Base-by-base conservation (phyloP, 2,113 vertebrate species). In the Ptilorrhoa leucosticta region DNA sequence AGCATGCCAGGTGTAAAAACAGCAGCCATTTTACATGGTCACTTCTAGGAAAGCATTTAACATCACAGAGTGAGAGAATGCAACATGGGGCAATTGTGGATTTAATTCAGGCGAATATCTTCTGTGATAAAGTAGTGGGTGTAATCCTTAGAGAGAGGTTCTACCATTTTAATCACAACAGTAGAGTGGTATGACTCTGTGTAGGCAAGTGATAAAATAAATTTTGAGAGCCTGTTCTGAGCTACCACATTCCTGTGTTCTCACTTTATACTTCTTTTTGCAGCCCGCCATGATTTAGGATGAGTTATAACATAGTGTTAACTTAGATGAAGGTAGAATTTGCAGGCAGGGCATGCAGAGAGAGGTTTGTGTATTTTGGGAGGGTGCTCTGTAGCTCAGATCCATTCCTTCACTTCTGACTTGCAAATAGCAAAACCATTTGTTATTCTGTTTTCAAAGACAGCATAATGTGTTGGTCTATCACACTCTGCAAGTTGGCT, bases 391-490 rank as follows among this genome's bases (percentile, higher is more conserved):
- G 44, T n/a, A 78, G 42, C 33, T 92, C 40, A 64, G 26, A 88
- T 66, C 64, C 44, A 20, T 72, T 50, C 8, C n/a, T 87, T 83
- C 85, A 73, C 54, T 91, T 94, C 70, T 81, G 83, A 86, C 44
- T 69, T 60, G 47, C 54, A 82, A 92, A 75, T 35, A 89, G 82
- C 24, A 72, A 83, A 95, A 68, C 23, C 33, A 53, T 87, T 96
- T 87, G 73, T 92, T 95, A 82, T 82, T 91, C 83, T 37, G 66
- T 93, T 97, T 97, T 88, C 81, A 92, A 94, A 96, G 94, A 80
- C 82, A 83, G 47, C 47, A 92, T 81, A 91, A 71, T 28, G 19
- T 89, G 77, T 53, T 8, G 5, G 65, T 48, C 61, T 84, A 79
- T 69, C 87, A 83, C 12, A 45, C 31, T 82, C 35, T 69, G 18